Evolutionary conservation across 2,797 vertebrate species (phyloP), one percentile per base, ranked within the genome.

Genomic region (Tenualosa ilisha): DNA sequence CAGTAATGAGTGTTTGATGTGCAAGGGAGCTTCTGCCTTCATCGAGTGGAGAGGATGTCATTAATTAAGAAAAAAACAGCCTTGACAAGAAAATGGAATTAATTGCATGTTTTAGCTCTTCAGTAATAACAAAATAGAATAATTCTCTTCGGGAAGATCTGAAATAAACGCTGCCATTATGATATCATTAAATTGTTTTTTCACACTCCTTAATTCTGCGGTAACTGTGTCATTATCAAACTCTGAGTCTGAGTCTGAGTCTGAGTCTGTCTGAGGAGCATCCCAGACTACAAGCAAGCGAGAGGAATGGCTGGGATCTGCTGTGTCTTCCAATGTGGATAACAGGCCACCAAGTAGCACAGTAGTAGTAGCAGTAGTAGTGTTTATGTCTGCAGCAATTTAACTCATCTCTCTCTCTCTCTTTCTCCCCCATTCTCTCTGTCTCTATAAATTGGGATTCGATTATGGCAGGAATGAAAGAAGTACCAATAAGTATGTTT

Each of bases 31-130:
- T 12, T 86, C 59, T 82, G 65, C 81, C 89, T 81, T 84, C 79
- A 59, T 68, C 49, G 84, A 90, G 85, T 85, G 81, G 81, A 79
- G 89, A 84, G 91, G 89, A 90, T 87, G 87, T 89, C 83, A 89
- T 91, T 92, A 92, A 94, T 93, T 92, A 92, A 89, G 90, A 91
- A 90, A 46, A 46, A 79, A 88, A 86, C 89, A 6, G 53, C 86
- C 85, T 84, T 85, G 89, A 89, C 89, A 84, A 88, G 86, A 85
- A 90, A 89, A 91, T 89, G 81, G 8, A 90, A 92, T 93, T 91
- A 88, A 93, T 92, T 91, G 86, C 88, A 89, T 89, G 85, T 92
- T 93, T 85, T 89, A 87, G 86, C 89, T 92, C 84, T 89, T 56
- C 12, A 85, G 90, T 89, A 91, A 89, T 86, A 89, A 86, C 87